phyloP scores from a whole-genome alignment of 2,113 vertebrate genomes.

The Tricholaema leucomelas region DNA sequence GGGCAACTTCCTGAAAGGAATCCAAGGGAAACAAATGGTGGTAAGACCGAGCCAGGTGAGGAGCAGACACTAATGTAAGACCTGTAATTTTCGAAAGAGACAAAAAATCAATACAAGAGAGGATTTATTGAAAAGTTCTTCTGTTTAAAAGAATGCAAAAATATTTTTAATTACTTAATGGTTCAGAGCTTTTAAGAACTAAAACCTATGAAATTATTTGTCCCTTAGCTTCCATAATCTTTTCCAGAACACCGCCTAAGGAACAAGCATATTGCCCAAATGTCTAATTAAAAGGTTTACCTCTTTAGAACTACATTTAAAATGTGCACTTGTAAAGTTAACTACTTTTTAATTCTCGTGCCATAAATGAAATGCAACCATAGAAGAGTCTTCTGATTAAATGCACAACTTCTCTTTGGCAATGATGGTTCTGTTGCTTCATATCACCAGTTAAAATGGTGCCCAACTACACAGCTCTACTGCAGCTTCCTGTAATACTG shows the following conservation, averaged over 20 bases:
- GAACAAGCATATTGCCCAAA: not conserved
- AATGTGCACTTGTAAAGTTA: not conserved
- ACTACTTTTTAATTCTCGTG: not conserved
- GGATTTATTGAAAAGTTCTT: not conserved
- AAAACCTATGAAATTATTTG: not conserved
- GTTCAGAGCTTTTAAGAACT: not conserved
- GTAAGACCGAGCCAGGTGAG: constrained; percentile 94
- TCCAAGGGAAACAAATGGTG: constrained; percentile 97
- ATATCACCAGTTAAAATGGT: not conserved
- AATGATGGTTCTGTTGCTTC: not conserved
- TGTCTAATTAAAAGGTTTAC: not conserved
- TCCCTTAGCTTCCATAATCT: not conserved
- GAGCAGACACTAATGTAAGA: constrained; percentile 95
- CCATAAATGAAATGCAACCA: not conserved
- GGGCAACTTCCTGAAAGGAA: constrained; percentile 81
- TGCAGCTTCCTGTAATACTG: not conserved
- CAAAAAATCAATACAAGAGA: not conserved
- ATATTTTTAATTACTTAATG: not conserved
- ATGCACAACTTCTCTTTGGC: not conserved
- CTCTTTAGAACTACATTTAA: not conserved
- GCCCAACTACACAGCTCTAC: not conserved
- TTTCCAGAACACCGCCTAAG: not conserved
- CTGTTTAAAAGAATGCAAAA: not conserved
- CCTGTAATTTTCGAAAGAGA: constrained; percentile 76
- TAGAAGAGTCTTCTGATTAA: not conserved